phyloP scores from a whole-genome alignment of 2,888 invertebrate species.

The Cybosia mesomella region DNA sequence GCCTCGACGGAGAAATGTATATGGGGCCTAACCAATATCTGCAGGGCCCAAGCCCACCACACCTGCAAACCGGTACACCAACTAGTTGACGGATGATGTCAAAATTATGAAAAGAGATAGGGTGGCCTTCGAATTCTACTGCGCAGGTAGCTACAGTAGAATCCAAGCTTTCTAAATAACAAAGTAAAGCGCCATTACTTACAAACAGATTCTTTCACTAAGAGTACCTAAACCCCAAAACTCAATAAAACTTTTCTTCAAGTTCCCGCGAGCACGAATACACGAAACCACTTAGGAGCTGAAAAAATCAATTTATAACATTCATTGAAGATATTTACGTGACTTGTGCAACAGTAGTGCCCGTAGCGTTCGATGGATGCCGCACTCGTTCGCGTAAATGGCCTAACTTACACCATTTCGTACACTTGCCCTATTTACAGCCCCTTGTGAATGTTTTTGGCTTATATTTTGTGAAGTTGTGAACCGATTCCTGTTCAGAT shows the following conservation, averaged over 20 bases:
- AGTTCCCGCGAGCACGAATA: slow-evolving; percentile 5
- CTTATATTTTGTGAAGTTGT: slow-evolving; percentile 39
- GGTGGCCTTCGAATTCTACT: too few species aligned
- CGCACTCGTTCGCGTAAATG: slow-evolving; percentile 44
- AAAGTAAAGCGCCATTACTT: not conserved
- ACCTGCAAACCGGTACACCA: too few species aligned
- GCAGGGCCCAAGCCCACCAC: too few species aligned
- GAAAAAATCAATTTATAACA: slow-evolving; percentile 44
- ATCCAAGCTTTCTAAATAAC: not conserved
- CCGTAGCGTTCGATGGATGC: slow-evolving; percentile 43
- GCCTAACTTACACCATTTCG: slow-evolving; percentile 47
- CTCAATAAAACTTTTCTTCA: slow-evolving; percentile 5
- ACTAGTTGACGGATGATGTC: too few species aligned
- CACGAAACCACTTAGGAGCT: slow-evolving; percentile 26
- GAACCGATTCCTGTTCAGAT: slow-evolving; percentile 24
- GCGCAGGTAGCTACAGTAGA: not conserved
- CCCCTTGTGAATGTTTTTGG: slow-evolving; percentile 46
- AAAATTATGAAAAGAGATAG: too few species aligned
- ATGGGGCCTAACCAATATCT: too few species aligned
- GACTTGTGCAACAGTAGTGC: slow-evolving; percentile 48
- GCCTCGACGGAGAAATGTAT: too few species aligned
- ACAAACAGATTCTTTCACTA: not conserved
- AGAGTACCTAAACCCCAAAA: not conserved
- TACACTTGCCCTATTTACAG: slow-evolving; percentile 49
- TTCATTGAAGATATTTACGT: slow-evolving; percentile 51